These are phyloP conservation scores for Melanerpes formicivorus DNA, from an alignment of 2,113 vertebrate genomes.

Conservation along the genomic window DNA sequence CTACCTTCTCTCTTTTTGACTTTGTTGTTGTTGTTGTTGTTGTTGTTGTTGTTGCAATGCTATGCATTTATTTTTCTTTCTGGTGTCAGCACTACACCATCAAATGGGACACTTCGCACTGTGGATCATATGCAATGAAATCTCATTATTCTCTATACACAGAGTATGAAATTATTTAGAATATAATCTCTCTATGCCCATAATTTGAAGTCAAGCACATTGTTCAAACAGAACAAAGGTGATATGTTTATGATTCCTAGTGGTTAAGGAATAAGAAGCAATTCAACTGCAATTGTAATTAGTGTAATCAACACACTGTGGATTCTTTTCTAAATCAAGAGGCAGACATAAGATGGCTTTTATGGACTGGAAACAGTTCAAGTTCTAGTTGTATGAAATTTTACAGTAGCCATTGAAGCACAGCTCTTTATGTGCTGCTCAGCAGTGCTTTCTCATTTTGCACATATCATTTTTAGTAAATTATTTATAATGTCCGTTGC, in stretches of 20 bases:
- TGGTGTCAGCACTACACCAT: background rate
- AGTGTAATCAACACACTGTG: background rate
- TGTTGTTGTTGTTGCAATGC: background rate
- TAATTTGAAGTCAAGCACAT: background rate
- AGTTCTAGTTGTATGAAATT: background rate
- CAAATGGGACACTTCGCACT: background rate
- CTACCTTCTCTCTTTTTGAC: background rate
- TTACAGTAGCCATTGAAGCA: background rate
- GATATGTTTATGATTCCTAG: background rate
- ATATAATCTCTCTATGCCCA: background rate
- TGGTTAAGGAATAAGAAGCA: background rate
- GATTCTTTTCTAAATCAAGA: constrained; percentile 17
- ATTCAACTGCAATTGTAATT: background rate
- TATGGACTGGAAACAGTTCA: background rate
- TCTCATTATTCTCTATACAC: background rate
- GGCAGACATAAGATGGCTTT: background rate
- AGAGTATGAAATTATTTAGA: background rate
- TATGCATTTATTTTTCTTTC: background rate
- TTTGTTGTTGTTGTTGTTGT: background rate
- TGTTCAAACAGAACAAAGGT: background rate
- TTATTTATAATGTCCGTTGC: background rate
- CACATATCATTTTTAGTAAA: background rate
- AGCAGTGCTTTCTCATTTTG: background rate
- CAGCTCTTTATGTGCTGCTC: background rate
- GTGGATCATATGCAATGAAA: background rate